phyloP scores from a whole-genome alignment of 1,140 invertebrate species.

The Laupala kohalensis region DNA sequence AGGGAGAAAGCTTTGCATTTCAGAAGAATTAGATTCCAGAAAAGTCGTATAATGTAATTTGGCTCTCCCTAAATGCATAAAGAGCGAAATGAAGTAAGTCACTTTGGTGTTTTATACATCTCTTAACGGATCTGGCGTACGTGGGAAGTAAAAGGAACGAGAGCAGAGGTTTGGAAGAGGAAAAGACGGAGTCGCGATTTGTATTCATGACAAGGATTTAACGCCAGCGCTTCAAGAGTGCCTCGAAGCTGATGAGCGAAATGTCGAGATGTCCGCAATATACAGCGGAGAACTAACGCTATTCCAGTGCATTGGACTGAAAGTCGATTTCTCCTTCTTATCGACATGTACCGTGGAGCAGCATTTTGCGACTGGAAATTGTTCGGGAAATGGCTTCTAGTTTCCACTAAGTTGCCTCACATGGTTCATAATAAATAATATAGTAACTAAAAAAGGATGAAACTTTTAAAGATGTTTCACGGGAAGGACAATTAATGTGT shows the following conservation, averaged over 20 bases:
- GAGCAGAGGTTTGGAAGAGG: neutral
- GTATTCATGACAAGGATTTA: neutral
- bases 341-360: neutral
- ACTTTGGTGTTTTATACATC: neutral
- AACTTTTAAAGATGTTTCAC: no score
- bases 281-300: neutral
- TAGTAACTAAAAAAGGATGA: no score
- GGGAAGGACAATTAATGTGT: no score
- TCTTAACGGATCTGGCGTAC: neutral
- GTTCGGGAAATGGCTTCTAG: no score
- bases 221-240: neutral
- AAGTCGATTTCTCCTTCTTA: neutral
- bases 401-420: no score
- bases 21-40: neutral
- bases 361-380: no score
- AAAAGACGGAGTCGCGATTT: neutral
- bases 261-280: neutral
- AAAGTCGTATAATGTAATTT: neutral
- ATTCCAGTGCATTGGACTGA: neutral
- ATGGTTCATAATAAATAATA: no score
- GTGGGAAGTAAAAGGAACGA: neutral
- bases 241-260: neutral
- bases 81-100: neutral
- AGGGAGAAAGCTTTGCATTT: neutral
- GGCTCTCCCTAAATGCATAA: neutral